phyloP scores from a whole-genome alignment of 2,113 vertebrate species.

The Ameiurus melas region DNA sequence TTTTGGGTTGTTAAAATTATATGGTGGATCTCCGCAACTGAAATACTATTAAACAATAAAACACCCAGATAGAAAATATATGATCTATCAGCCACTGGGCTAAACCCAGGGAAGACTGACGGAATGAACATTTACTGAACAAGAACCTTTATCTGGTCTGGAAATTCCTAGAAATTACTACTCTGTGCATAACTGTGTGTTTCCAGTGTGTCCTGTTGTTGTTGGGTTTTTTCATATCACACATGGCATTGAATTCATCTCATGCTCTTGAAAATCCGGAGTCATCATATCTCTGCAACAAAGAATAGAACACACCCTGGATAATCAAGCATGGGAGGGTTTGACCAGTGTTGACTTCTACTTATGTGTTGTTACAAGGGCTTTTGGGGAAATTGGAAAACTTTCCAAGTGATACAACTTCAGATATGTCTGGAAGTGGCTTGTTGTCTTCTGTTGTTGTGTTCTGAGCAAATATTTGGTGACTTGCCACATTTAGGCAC shows the following conservation, averaged over 20 bases:
- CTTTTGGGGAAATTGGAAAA: neutral
- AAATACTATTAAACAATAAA: neutral
- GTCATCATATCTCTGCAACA: constrained; percentile 13
- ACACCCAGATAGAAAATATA: neutral
- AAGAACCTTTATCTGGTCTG: neutral
- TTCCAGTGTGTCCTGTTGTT: neutral
- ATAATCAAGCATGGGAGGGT: neutral
- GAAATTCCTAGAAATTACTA: neutral
- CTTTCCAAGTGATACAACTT: neutral
- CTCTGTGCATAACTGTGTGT: neutral
- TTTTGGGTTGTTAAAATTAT: neutral
- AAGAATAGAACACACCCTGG: constrained; percentile 15
- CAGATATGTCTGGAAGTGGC: neutral
- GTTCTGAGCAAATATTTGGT: neutral
- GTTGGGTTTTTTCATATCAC: neutral
- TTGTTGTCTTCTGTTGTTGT: neutral
- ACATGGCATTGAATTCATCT: neutral
- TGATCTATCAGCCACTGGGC: neutral
- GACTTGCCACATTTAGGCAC: neutral
- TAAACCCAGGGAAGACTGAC: neutral
- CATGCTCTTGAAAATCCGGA: constrained; percentile 1
- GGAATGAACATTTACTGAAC: neutral
- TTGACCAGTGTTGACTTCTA: neutral
- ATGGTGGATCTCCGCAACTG: neutral
- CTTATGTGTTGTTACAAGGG: neutral